Evolutionary conservation across 2,113 vertebrate genomes (phyloP), one percentile per base, ranked within the genome.

Genomic region (Eolophus roseicapilla): DNA sequence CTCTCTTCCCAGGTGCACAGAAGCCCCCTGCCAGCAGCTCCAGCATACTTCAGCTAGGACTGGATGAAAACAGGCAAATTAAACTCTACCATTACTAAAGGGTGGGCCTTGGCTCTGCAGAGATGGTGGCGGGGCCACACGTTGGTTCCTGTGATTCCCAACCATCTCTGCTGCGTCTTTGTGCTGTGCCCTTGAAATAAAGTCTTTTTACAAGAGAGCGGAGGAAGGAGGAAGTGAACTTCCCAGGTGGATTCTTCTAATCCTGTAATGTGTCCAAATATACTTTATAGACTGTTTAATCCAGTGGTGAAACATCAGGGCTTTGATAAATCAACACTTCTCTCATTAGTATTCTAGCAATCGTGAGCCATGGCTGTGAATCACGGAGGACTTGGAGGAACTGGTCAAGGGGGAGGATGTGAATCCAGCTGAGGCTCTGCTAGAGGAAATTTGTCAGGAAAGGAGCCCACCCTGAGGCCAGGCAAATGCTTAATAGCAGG

Each of bases 1-100:
- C 98, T 67, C 97, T 98, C 67, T 97, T 98, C 87, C 97, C 96
- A 2, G 96, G 90, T 3, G 69, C 94, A n/a, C 97, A 90, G 77
- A 95, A 96, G 67, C 64, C 95, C 6, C 60, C 97, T 2, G 65
- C 97, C 76, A 85, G 97, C 78, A 86, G 93, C 39, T 60, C 96
- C 64, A 91, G 97, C 81, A 91, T 99, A 4, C 84, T 99, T 19
- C 99, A 99, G 91, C 98, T 99, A 18, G 98, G 98, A 4, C 95
- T 99, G 97, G 99, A 99, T 88, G 98, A 98, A 13, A 98, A 98
- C 88, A 97, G 98, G 39, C 97, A 98, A 49, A 98, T 99, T 86
- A 98, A 98, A 91, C 98, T 99, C 68, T 99, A 98, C 93, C 98
- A 94, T 55, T 99, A 97, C 93, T 99, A 76, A 98, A 28, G 82